A percentile compares a stretch with the other conserved stretches of the same genome.
Evolutionary conservation across 2,888 invertebrate genomes (phyloP).

Genomic region (Pammene aurita): DNA sequence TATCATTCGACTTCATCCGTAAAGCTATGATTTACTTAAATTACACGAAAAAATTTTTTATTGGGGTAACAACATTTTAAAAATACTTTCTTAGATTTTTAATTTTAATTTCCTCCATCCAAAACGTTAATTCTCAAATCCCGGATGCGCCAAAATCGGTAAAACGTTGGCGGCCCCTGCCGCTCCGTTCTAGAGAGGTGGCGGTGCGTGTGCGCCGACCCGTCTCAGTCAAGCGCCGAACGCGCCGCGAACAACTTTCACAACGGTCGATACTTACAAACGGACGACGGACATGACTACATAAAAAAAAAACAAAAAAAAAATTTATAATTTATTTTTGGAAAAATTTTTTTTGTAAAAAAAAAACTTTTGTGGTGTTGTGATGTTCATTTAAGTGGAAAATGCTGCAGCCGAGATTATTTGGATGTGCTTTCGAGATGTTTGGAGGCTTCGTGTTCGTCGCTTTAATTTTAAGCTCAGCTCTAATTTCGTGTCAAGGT

Average conservation of each 20-base stretch:
- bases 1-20: too few species aligned
- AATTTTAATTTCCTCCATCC: too few species aligned
- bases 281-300: conserved; percentile 40
- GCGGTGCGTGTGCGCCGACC: conserved; percentile 54
- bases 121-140: conserved; percentile 42
- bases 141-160: conserved; percentile 45
- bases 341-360: background rate
- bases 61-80: too few species aligned
- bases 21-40: too few species aligned
- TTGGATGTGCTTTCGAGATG: conserved; percentile 63
- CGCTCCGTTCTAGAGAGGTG: conserved; percentile 49
- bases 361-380: conserved; percentile 42
- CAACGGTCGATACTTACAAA: conserved; percentile 40
- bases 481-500: conserved; percentile 76
- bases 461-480: conserved; percentile 55
- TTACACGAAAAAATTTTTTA: too few species aligned
- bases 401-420: conserved; percentile 77
- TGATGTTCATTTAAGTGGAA: conserved; percentile 52
- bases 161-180: conserved; percentile 48
- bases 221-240: conserved; percentile 65
- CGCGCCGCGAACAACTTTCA: conserved; percentile 51
- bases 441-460: conserved; percentile 55
- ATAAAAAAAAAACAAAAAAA: conserved; percentile 12
- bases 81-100: too few species aligned
- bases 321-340: background rate